Conservation (phyloP, 1,140 invertebrate species). For the Steinernema khuongi region DNA sequence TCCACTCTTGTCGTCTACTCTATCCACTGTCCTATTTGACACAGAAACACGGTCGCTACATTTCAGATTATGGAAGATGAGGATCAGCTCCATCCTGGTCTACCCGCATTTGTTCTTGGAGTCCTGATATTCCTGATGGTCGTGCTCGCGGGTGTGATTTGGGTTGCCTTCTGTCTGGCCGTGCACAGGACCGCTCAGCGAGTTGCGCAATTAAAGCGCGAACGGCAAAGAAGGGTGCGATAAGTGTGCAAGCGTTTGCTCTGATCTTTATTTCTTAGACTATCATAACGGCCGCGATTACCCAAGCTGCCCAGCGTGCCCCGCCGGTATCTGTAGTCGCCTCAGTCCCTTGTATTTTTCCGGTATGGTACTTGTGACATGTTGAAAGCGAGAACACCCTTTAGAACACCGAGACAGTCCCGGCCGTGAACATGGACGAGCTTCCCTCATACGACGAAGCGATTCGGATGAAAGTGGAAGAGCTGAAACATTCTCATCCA, state of each 20-base stretch:
- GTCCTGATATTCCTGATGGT: slow-evolving; percentile 5
- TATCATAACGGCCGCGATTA: not conserved
- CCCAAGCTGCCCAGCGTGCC: not conserved
- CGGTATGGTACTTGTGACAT: not conserved
- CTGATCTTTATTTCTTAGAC: not conserved
- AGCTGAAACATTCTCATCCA: not conserved
- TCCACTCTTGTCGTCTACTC: not conserved
- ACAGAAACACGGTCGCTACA: not conserved
- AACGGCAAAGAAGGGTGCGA: not conserved
- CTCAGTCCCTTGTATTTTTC: not conserved
- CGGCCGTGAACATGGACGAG: not conserved
- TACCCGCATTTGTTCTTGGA: slow-evolving; percentile 1
- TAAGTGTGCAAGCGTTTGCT: not conserved
- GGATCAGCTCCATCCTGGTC: not conserved
- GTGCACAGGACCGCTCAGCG: not conserved
- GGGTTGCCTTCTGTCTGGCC: not conserved
- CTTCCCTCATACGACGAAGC: slow-evolving; percentile 12
- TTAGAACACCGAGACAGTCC: not conserved
- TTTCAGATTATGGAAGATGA: not conserved
- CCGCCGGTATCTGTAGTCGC: not conserved
- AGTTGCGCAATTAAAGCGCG: not conserved
- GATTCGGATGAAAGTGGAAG: not conserved
- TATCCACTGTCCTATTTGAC: not conserved
- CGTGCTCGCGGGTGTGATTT: not conserved
- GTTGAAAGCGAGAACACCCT: not conserved